Percentiles rank a stretch among this genome's conserved stretches.
These are phyloP conservation scores for Thermophis baileyi DNA, from an alignment of 2,113 vertebrate species.

Conservation along the genomic window DNA sequence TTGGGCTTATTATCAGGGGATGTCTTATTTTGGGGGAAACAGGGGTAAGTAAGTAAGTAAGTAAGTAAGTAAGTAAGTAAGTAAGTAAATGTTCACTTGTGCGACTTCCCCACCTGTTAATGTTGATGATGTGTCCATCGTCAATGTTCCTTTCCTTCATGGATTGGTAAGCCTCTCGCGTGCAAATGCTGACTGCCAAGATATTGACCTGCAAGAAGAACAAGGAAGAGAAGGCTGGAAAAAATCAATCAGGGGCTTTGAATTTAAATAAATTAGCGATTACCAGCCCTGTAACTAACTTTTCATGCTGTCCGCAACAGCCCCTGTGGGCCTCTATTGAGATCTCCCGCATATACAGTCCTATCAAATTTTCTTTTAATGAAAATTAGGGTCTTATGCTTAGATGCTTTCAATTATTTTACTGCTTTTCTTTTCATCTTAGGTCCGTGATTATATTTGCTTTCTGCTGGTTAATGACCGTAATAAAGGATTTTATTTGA, in stretches of 20 bases:
- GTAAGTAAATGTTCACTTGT: not conserved
- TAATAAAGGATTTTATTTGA: not conserved
- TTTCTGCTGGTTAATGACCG: not conserved
- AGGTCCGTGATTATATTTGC: not conserved
- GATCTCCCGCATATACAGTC: not conserved
- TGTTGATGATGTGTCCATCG: constrained; percentile 95
- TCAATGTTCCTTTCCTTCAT: constrained; percentile 92
- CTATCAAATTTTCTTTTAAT: not conserved
- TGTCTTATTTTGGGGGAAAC: too few relatives aligned
- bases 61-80: too few relatives aligned
- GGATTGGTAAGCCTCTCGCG: constrained; percentile 90
- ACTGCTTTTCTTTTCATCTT: not conserved
- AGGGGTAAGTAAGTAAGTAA: too few relatives aligned
- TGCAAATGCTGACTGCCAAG: constrained; percentile 92
- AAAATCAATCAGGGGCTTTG: not conserved
- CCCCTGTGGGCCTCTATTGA: not conserved
- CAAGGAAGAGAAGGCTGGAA: not conserved
- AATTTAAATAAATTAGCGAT: not conserved
- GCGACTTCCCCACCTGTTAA: constrained; percentile 81
- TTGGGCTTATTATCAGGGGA: too few relatives aligned
- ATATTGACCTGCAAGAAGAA: constrained; percentile 82
- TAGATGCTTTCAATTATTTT: not conserved
- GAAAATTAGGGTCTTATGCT: not conserved
- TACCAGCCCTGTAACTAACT: not conserved
- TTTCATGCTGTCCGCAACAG: not conserved